These are phyloP conservation scores for Cylas formicarius DNA, from an alignment of 1,140 invertebrate species.

Conservation along the genomic window DNA sequence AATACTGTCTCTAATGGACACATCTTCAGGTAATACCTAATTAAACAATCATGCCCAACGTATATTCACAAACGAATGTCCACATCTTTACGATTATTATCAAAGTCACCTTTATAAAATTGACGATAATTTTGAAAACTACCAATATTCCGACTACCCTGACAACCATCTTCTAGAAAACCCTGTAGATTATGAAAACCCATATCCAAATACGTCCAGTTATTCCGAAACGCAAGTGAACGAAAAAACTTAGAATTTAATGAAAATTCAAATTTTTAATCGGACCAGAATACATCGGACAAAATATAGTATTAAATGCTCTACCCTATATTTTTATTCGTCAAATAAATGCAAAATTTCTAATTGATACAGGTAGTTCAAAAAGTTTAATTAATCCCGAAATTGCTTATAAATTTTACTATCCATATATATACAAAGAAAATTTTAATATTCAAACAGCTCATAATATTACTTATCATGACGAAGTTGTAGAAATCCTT, in stretches of 20 bases:
- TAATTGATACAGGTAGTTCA: conserved; percentile 15
- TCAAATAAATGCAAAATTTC: conserved; percentile 14
- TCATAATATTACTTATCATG: conserved; percentile 9
- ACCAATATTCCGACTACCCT: not conserved
- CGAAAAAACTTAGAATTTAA: not conserved
- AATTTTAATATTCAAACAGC: conserved; percentile 19
- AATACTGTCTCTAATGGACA: too few relatives aligned
- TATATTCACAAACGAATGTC: too few relatives aligned
- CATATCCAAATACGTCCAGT: not conserved
- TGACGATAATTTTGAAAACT: not conserved
- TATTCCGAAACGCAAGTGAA: not conserved
- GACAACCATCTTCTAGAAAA: not conserved
- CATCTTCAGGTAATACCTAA: too few relatives aligned
- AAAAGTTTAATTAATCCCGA: conserved; percentile 12
- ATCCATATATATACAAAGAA: conserved; percentile 9
- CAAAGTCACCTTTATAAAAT: not conserved
- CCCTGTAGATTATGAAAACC: not conserved
- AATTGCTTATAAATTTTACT: conserved; percentile 13
- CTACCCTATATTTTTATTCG: conserved; percentile 13
- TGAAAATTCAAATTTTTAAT: conserved; percentile 2
- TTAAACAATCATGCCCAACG: too few relatives aligned
- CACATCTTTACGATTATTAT: too few relatives aligned
- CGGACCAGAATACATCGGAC: not conserved
- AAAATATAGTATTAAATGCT: conserved; percentile 8
- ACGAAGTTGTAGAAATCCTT: conserved; percentile 7